These are phyloP conservation scores for Margarornis squamiger DNA, from an alignment of 2,797 vertebrate species.

Conservation along the genomic window DNA sequence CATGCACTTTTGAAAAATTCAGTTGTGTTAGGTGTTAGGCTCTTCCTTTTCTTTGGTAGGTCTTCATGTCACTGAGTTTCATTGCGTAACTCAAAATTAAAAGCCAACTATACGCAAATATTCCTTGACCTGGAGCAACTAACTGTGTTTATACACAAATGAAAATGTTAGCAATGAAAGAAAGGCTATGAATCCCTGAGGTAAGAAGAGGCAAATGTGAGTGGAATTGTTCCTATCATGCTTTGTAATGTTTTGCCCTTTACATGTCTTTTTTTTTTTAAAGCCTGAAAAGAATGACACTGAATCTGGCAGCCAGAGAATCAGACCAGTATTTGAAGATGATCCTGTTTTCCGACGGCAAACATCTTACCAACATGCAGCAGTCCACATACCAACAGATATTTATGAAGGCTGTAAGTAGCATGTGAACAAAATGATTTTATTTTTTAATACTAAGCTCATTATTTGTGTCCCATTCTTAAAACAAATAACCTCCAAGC, in stretches of 20 bases:
- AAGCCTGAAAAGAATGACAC: constrained; percentile 92
- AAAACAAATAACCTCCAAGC: background rate
- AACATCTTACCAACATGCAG: constrained; percentile 92
- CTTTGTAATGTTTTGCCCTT: constrained; percentile 43
- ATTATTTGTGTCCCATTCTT: background rate
- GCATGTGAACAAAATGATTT: background rate
- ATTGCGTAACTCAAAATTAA: background rate
- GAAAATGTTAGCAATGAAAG: background rate
- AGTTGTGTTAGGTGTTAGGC: background rate
- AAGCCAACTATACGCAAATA: background rate
- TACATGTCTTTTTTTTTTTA: constrained; percentile 13
- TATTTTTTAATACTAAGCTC: background rate
- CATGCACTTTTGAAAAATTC: background rate
- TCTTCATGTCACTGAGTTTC: background rate
- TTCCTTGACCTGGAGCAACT: background rate
- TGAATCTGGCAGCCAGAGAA: constrained; percentile 85
- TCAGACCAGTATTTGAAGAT: constrained; percentile 90
- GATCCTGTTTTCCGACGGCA: constrained; percentile 88
- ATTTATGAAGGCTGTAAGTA: constrained; percentile 99
- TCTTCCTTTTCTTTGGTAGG: background rate
- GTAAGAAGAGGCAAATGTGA: background rate
- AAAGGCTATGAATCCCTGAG: background rate
- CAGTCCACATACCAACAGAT: constrained; percentile 97
- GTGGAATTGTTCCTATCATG: background rate
- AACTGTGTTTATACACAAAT: background rate